Evolutionary conservation across 2,113 vertebrate genomes (phyloP).

Genomic region (Nymphicus hollandicus): DNA sequence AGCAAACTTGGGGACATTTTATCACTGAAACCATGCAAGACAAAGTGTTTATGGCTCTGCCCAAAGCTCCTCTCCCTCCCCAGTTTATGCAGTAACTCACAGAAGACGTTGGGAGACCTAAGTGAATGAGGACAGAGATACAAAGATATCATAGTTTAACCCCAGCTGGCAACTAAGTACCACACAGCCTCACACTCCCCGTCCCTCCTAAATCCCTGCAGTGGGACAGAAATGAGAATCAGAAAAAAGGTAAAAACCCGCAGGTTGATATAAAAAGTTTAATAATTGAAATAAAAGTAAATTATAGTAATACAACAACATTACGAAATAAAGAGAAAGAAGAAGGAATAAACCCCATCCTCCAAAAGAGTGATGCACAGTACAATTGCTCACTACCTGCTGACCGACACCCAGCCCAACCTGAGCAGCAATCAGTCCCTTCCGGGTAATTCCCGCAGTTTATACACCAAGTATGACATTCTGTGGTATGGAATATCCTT

Average conservation of each 20-base stretch:
- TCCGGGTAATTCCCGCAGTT: not conserved
- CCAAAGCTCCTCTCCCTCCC: not conserved
- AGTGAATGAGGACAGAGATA: not conserved
- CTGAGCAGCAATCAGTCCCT: not conserved
- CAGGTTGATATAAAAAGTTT: not conserved
- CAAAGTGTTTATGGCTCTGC: not conserved
- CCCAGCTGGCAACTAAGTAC: not conserved
- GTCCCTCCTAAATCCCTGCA: not conserved
- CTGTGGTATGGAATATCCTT: not conserved
- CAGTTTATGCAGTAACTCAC: accelerated
- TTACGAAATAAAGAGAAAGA: not conserved
- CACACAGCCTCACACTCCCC: not conserved
- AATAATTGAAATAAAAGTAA: not conserved
- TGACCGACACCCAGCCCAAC: not conserved
- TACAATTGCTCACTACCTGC: not conserved
- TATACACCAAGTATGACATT: not conserved
- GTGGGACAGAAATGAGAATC: not conserved
- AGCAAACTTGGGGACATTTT: not conserved
- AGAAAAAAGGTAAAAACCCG: not conserved
- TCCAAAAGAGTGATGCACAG: not conserved
- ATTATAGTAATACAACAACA: not conserved
- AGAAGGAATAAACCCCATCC: not conserved
- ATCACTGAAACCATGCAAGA: not conserved
- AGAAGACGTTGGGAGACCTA: accelerated
- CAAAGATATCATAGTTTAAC: not conserved